Evolutionary conservation across 1,140 invertebrate species (phyloP), one percentile per base, ranked within the genome.

Genomic region (Sycobia sp.): DNA sequence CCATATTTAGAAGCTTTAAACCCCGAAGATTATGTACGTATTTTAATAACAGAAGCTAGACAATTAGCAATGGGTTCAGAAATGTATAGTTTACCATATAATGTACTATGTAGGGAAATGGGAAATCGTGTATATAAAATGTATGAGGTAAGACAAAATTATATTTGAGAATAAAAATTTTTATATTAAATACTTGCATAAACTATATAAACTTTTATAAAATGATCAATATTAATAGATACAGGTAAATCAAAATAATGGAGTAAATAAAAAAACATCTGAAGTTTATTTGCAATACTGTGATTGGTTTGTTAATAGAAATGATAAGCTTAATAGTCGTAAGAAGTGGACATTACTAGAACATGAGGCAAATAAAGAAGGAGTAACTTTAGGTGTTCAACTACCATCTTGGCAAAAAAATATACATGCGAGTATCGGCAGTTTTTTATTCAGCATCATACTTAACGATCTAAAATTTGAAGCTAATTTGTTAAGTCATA

Each of bases 361-460:
- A 27, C 75, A 87, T 73, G 73, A 85, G 43, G 71, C 85, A 43
- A 80, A 81, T 34, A 71, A 82, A 5, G 76, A 80, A 13, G 89
- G 89, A 10, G 81, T 86, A 22, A 83, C 86, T 67, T 44, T 82
- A 80, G 83, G 88, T 67, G 60, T 80, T 2, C 81, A 81, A 38
- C 84, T 87, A 67, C 80, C 84, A 16, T 71, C 76, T 0, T 95
- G 92, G 92, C 88, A 91, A 0, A 68, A 73, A 4, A 78, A 83
- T 64, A 82, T 90, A 10, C 72, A 87, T 5, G 73, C 78, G 14
- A 84, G 83, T 41, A 80, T 91, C 32, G 95, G 95, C 18, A 89
- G 90, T 70, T 95, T 95, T 75, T 82, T 97, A 0, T 95, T 94
- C 72, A 89, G 92, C 53, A 92, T 96, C 29, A 89, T 97, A 10